Base-by-base conservation (phyloP, 2,888 invertebrate genomes). In the Drosophila borborema region DNA sequence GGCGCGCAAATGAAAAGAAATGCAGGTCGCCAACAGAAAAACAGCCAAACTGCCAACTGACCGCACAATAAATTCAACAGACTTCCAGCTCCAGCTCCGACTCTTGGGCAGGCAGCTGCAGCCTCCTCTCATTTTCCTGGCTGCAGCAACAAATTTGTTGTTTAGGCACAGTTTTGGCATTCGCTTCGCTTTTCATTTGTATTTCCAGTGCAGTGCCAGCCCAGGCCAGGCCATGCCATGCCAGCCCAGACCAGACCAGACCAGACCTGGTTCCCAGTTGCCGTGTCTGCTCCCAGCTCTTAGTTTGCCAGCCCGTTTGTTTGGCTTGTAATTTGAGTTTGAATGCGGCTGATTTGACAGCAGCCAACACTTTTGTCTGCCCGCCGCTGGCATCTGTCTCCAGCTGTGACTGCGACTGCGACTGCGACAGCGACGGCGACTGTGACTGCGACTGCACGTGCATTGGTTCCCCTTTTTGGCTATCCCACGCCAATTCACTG, bases 271-370 rank as follows among this genome's bases (percentile, higher is more conserved):
- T 51, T 36, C 51, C 51, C 51, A 51, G 51, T 51, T 34, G 51
- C 51, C 51, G 51, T 51, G 51, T 14, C 48, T 49, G 28, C 48
- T 49, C 36, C 14, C 59, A 28, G 48, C 38, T 54, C 63, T 54
- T 12, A 43, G 51, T 38, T 48, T 40, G 48, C 72, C 78, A 72
- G 82, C 82, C 82, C 64, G 65, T 81, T 77, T 82, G 81, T 83
- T 82, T 79, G 74, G 74, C 73, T 72, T 78, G 84, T 86, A 87
- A 87, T 87, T 88, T 88, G 87, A 89, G 84, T 81, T 86, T 81
- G 83, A 90, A 83, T 82, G 86, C 83, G 71, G 76, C 86, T 87
- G 86, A 87, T 87, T 87, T 87, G 90, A 87, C 88, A 88, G 86
- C 89, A 74, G 73, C 70, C 83, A 87, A 87, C 86, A 89, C 90